A percentile compares a stretch with the other conserved stretches of the same genome.
phyloP scores from a whole-genome alignment of 2,113 vertebrate genomes.

The Pitta sordida region DNA sequence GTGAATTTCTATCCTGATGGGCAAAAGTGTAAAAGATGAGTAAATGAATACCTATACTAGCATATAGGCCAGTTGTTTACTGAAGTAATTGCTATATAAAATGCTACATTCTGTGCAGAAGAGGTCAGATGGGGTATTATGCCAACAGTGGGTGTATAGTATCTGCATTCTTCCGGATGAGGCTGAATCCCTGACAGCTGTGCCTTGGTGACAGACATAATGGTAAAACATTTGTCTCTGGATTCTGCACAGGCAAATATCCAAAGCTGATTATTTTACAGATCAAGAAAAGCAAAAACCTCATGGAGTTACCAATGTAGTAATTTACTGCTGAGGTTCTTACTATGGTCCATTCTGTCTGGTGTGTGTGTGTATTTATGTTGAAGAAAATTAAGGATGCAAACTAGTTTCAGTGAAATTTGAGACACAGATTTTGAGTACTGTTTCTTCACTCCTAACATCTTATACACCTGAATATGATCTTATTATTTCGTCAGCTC shows the following conservation, averaged over 20 bases:
- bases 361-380: neutral
- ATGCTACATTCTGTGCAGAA: neutral
- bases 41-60: neutral
- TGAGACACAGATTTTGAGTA: neutral
- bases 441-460: neutral
- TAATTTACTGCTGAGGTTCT: neutral
- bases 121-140: neutral
- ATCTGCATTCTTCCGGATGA: neutral
- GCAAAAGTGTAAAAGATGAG: neutral
- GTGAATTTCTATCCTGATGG: neutral
- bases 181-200: neutral
- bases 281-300: neutral
- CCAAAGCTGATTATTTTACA: slow-evolving; percentile 17
- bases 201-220: neutral
- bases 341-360: rapidly evolving
- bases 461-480: neutral
- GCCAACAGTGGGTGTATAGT: neutral
- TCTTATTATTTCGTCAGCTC: neutral
- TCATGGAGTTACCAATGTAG: neutral
- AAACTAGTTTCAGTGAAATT: neutral
- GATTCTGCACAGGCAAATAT: neutral
- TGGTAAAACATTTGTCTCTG: slow-evolving; percentile 24
- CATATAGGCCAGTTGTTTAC: neutral
- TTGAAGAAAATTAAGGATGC: neutral
- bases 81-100: neutral